Evolutionary conservation across 2,888 invertebrate species (phyloP), one percentile per base, ranked within the genome.

Genomic region (Chalcosyrphus nemorum): DNA sequence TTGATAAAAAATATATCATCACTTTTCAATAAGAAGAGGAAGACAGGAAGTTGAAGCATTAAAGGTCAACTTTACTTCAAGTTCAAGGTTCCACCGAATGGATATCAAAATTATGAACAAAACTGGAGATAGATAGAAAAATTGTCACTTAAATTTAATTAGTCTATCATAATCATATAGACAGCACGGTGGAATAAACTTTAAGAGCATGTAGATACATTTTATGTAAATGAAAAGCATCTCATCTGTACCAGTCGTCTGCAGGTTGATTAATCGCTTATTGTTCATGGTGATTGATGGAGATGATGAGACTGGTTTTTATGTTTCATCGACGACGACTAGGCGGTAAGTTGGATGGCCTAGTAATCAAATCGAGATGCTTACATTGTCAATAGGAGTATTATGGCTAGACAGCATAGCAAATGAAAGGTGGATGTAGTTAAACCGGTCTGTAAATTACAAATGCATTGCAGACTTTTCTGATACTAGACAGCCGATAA

Each of bases 1-100:
- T 56, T 43, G 68, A 56, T 32, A 24, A 43, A 43, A 54, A 68
- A 4, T 17, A 54, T n/a, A 32, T 57, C 19, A 45, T 68, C 32
- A 13, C 21, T 29, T 29, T 56, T 68, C 6, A 38, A 41, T 38
- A n/a, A 21, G 4, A 0, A 17, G 17, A 17, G 17, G 2, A 17
- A 17, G 17, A 43, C 9, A 15, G 17, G 43, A 43, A 43, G 17
- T 45, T 9, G 9, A n/a, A n/a, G n/a, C n/a, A n/a, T n/a, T n/a
- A n/a, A n/a, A n/a, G n/a, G n/a, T n/a, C n/a, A n/a, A 24, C 24
- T 24, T 24, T 24, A 4, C 24, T 24, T 24, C 24, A 4, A 4
- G 24, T 24, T 24, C 24, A 24, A 17, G 3, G 6, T 41, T 17
- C 45, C 19, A 45, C 11, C 19, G 19, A 45, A 45, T 9, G 11